Evolutionary conservation across 2,888 invertebrate species (phyloP).

Genomic region (Dynastes hyllus): DNA sequence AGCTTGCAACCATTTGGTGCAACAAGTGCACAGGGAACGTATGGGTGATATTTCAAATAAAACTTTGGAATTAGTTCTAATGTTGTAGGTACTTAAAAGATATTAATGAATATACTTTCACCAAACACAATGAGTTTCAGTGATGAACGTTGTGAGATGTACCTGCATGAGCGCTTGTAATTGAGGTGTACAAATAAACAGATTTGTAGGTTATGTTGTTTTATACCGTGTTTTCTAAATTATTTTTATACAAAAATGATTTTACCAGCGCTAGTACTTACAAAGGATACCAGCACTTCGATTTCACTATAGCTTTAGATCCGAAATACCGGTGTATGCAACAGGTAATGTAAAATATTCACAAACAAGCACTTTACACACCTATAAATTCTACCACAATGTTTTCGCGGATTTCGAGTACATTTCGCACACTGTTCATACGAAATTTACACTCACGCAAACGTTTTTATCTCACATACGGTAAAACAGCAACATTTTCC

Average conservation of each 20-base stretch:
- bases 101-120: not conserved
- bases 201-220: constrained; percentile 30
- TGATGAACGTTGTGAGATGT: not conserved
- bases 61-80: too few species aligned
- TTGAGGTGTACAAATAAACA: not conserved
- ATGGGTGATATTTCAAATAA: too few species aligned
- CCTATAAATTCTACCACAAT: constrained; percentile 28
- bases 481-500: constrained; percentile 57
- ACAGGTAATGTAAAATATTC: constrained; percentile 35
- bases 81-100: not conserved
- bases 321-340: constrained; percentile 33
- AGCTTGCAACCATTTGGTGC: not conserved
- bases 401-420: constrained; percentile 27
- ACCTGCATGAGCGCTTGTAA: not conserved
- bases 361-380: constrained; percentile 38
- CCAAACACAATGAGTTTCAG: not conserved
- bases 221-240: not conserved
- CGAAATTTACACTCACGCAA: constrained; percentile 21
- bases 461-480: constrained; percentile 44
- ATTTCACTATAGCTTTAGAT: constrained; percentile 22
- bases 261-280: constrained; percentile 35
- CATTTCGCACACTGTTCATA: constrained; percentile 23
- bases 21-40: not conserved
- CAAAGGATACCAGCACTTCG: constrained; percentile 16
- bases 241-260: not conserved